phyloP scores from a whole-genome alignment of 2,888 invertebrate species.

The Boloria euphrosyne region DNA sequence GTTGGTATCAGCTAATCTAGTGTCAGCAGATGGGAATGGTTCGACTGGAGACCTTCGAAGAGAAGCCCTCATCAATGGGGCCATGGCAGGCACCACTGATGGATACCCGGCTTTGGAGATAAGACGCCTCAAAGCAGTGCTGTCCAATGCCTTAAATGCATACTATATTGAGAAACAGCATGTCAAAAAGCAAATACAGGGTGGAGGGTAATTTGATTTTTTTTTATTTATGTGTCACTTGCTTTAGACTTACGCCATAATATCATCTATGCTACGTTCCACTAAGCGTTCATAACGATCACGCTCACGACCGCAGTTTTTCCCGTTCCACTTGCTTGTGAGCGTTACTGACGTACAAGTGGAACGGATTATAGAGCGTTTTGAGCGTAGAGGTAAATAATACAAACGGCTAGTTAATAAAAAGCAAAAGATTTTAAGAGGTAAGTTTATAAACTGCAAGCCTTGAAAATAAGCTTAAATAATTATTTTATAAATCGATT shows the following conservation, averaged over 20 bases:
- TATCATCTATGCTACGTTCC: too few relatives aligned
- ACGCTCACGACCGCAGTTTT: too few relatives aligned
- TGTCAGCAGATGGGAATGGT: conserved; percentile 66
- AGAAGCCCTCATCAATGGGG: conserved; percentile 71
- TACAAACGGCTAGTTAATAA: too few relatives aligned
- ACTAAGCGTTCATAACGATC: too few relatives aligned
- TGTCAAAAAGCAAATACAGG: conserved; percentile 95
- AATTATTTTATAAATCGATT: too few relatives aligned
- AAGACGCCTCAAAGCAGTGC: conserved; percentile 89
- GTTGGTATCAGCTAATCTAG: conserved; percentile 64
- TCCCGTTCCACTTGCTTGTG: too few relatives aligned
- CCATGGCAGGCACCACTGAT: conserved; percentile 70
- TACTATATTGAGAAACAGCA: conserved; percentile 97
- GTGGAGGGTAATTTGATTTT: conserved; percentile 86
- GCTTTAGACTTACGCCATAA: background rate
- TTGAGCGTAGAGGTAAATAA: too few relatives aligned
- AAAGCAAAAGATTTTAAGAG: too few relatives aligned
- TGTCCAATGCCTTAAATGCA: conserved; percentile 87
- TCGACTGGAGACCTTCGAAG: conserved; percentile 68
- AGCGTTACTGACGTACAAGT: too few relatives aligned
- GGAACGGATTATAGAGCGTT: too few relatives aligned
- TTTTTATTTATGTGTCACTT: background rate
- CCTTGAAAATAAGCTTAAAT: too few relatives aligned
- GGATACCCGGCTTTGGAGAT: conserved; percentile 91
- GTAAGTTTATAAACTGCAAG: too few relatives aligned